Conservation (phyloP, 2,888 invertebrate species). For the Pyrocoelia pectoralis region DNA sequence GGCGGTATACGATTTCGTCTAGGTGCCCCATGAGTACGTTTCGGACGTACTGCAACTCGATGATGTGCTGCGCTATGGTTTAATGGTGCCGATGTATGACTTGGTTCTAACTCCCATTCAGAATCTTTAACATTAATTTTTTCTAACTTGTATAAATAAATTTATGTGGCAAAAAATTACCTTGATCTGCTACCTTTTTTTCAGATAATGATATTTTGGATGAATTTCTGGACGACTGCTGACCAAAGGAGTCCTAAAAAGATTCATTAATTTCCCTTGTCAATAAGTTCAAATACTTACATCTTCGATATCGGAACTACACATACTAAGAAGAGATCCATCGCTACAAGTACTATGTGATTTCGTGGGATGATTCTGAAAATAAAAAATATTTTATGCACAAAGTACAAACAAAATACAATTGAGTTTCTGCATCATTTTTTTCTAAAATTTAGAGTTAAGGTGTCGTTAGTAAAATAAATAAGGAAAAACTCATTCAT, state of each 20-base stretch:
- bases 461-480: too few species aligned
- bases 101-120: conserved; percentile 60
- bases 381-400: conserved; percentile 36
- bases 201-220: conserved; percentile 58
- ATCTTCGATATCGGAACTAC: conserved; percentile 79
- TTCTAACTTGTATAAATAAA: neutral
- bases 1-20: conserved; percentile 68
- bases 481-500: too few species aligned
- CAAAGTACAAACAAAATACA: too few species aligned
- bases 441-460: too few species aligned
- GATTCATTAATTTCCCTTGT: conserved; percentile 6
- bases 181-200: conserved; percentile 50
- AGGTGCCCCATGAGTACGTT: conserved; percentile 78
- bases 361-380: conserved; percentile 61
- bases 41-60: conserved; percentile 80
- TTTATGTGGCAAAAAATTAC: conserved; percentile 37
- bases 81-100: conserved; percentile 68
- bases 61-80: conserved; percentile 84
- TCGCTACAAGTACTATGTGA: conserved; percentile 71
- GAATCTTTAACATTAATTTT: conserved; percentile 45
- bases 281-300: conserved; percentile 48
- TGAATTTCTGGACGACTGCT: conserved; percentile 58
- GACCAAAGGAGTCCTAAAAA: conserved; percentile 59
- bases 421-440: too few species aligned
- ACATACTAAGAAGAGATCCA: conserved; percentile 81